Evolutionary conservation across 2,797 vertebrate species (phyloP).

Genomic region (Rhadinocentrus ornatus): DNA sequence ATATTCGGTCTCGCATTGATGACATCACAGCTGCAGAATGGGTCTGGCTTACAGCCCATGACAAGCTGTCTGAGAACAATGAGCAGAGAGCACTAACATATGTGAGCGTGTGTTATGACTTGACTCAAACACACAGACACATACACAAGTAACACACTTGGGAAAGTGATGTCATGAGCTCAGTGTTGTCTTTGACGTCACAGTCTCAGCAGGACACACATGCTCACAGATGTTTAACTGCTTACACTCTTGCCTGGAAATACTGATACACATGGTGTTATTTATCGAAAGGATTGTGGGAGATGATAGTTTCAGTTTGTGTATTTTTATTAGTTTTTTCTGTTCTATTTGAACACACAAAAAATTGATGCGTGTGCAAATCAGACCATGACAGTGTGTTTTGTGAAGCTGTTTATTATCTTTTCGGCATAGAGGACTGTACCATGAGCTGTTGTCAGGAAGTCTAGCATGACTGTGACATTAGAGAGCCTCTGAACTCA

Average conservation of each 20-base stretch:
- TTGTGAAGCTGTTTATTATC: constrained; percentile 54
- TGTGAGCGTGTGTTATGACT: constrained; percentile 32
- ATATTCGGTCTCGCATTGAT: constrained; percentile 64
- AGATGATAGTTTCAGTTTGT: constrained; percentile 13
- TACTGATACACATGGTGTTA: constrained; percentile 29
- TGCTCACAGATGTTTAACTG: constrained; percentile 60
- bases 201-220: constrained; percentile 49
- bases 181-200: constrained; percentile 64
- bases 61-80: constrained; percentile 70
- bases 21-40: constrained; percentile 77
- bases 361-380: not conserved
- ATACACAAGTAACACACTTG: constrained; percentile 10
- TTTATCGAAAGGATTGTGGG: constrained; percentile 30
- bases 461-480: constrained; percentile 55
- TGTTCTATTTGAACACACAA: constrained; percentile 3
- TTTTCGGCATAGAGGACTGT: constrained; percentile 46
- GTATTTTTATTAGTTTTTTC: constrained; percentile 35
- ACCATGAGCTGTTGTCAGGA: constrained; percentile 42
- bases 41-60: constrained; percentile 66
- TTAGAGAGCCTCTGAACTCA: constrained; percentile 46
- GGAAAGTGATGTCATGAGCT: constrained; percentile 65
- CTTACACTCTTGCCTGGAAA: constrained; percentile 41
- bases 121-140: constrained; percentile 1
- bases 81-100: constrained; percentile 54
- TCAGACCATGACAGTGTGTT: constrained; percentile 5